Conservation (phyloP, 2,113 vertebrate species). For the Sceloporus tristichus region DNA sequence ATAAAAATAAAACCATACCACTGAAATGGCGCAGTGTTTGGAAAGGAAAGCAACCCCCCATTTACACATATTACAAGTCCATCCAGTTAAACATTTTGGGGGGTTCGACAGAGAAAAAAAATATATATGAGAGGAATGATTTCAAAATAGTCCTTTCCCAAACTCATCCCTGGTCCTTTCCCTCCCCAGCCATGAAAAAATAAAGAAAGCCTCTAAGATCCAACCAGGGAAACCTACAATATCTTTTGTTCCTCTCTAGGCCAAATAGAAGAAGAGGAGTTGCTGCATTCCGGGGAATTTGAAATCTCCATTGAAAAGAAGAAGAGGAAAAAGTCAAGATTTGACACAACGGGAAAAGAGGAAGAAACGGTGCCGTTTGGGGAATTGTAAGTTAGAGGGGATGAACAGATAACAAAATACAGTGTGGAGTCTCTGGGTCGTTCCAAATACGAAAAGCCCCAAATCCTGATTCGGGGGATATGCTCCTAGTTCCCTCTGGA, state of each 20-base stretch:
- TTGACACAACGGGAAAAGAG: constrained; percentile 32
- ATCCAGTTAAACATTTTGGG: constrained; percentile 62
- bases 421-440: too few species aligned
- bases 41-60: constrained; percentile 37
- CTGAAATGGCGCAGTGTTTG: constrained; percentile 45
- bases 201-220: constrained; percentile 52
- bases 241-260: constrained; percentile 22
- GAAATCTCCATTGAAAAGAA: constrained; percentile 29
- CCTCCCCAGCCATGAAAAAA: constrained; percentile 3
- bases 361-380: not conserved
- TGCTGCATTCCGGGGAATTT: constrained; percentile 26
- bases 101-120: constrained; percentile 21
- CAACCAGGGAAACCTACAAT: not conserved
- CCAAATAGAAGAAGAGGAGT: constrained; percentile 60
- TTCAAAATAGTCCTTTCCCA: not conserved
- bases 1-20: constrained; percentile 75
- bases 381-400: too few species aligned
- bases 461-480: too few species aligned
- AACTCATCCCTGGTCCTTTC: not conserved
- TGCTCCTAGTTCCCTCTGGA: too few species aligned
- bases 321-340: not conserved
- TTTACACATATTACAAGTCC: constrained; percentile 42
- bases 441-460: too few species aligned
- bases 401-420: too few species aligned
- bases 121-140: not conserved